Evolutionary conservation across 2,113 vertebrate genomes (phyloP).

Genomic region (Onychostruthus taczanowskii): DNA sequence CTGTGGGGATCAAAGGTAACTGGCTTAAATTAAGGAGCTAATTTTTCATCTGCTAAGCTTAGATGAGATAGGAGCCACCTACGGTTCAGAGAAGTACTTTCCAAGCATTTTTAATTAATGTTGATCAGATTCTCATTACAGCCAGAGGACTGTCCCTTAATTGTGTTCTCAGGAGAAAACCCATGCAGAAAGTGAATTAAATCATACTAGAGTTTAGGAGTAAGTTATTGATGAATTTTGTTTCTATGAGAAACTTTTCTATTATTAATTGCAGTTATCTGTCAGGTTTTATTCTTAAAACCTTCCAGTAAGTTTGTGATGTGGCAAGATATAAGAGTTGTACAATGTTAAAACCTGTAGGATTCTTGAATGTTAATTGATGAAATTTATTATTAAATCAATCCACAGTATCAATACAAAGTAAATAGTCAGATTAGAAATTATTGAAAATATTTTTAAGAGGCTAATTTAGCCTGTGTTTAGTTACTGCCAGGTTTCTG

Average conservation of each 20-base stretch:
- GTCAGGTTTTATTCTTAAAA: not conserved
- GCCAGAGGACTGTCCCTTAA: not conserved
- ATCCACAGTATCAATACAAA: not conserved
- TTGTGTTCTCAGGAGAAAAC: not conserved
- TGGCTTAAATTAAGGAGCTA: slow-evolving; percentile 28
- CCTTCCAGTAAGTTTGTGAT: not conserved
- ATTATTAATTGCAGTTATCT: not conserved
- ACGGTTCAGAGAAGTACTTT: not conserved
- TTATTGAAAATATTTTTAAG: not conserved
- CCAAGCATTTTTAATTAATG: slow-evolving; percentile 19
- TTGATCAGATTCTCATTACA: slow-evolving; percentile 29
- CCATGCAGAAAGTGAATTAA: not conserved
- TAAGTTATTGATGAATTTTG: not conserved
- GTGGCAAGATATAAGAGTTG: not conserved
- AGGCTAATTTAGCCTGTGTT: not conserved
- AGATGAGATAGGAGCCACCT: not conserved
- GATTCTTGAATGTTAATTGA: not conserved
- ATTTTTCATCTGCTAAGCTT: slow-evolving; percentile 19
- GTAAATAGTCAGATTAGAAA: not conserved
- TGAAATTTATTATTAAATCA: not conserved
- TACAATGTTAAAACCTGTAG: not conserved
- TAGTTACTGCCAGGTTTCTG: not conserved
- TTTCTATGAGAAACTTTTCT: not conserved
- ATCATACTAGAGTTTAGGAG: not conserved
- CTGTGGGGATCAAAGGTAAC: not conserved